Conservation (phyloP, 2,113 vertebrate species). For the Ammodytes dubius region DNA sequence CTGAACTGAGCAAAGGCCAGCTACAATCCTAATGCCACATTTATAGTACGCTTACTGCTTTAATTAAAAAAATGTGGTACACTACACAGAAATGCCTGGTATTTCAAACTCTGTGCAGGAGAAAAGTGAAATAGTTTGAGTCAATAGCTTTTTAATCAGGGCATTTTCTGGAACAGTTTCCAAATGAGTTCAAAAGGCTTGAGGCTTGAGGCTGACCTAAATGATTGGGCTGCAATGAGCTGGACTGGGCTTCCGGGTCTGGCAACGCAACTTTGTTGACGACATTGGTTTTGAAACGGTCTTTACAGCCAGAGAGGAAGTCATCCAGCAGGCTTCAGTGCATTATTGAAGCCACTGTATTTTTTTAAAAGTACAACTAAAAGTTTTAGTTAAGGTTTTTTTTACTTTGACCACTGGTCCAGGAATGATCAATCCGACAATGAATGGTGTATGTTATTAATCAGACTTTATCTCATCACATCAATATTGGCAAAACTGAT, state of each 20-base stretch:
- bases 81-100: conserved; percentile 24
- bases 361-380: not conserved
- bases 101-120: conserved; percentile 52
- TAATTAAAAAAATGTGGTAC: conserved; percentile 46
- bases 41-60: conserved; percentile 32
- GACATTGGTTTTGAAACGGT: conserved; percentile 16
- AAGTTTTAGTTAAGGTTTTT: conserved; percentile 1
- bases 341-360: not conserved
- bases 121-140: conserved; percentile 49
- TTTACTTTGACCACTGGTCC: not conserved
- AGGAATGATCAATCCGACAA: not conserved
- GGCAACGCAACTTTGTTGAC: conserved; percentile 4
- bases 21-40: conserved; percentile 36
- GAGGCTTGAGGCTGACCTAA: conserved; percentile 33
- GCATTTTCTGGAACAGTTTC: conserved; percentile 52
- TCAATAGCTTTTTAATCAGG: conserved; percentile 74
- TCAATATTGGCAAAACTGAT: not conserved
- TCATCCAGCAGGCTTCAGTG: not conserved
- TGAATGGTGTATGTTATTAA: not conserved
- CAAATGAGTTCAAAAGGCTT: conserved; percentile 33
- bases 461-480: not conserved
- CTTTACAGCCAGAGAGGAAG: not conserved
- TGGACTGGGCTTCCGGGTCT: not conserved
- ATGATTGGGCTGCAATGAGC: conserved; percentile 20
- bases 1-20: conserved; percentile 43